Base-by-base conservation (phyloP, 2,888 invertebrate genomes). In the Lithosia quadra region DNA sequence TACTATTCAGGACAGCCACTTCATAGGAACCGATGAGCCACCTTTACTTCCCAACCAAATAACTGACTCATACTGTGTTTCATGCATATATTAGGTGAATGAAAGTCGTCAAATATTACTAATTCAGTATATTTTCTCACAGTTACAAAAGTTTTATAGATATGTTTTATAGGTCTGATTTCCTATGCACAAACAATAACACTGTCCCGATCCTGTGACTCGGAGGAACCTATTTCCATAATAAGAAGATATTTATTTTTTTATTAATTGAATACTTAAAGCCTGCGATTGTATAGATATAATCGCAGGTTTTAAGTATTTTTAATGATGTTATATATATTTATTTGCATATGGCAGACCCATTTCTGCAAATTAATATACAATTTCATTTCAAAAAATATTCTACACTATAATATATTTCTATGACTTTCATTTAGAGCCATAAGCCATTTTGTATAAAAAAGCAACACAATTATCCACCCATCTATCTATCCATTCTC, bases 1-100 rank as follows among this genome's bases (percentile, higher is more conserved):
- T 92, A 88, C 77, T 88, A 92, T 92, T 90, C 92, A 88, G 87
- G 86, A 76, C 90, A 83, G 81, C 79, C 81, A 73, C 80, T 84
- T 88, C 84, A 85, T 86, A 85, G 86, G 88, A 88, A 87, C 84
- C 81, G 83, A 78, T 82, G 81, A 81, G 80, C 81, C 77, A 73
- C 71, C 67, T 67, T 63, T 67, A 75, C 72, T 77, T 78, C 74
- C 74, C 72, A 68, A 73, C 71, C 63, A 63, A 66, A 68, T 21
- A 55, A 74, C 60, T 80, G 80, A 82, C 63, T 80, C 78, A 80
- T 66, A 36, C 39, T 28, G 24, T 24, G n/a, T 34, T 57, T 28
- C 49, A 49, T 49, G 2, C 49, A 67, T 56, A 53, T 43, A 49
- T 66, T 71, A 71, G 62, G 69, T 65, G 67, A 74, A 71, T 68